A percentile compares a stretch with the other conserved stretches of the same genome.
Evolutionary conservation across 2,797 vertebrate species (phyloP).

Genomic region (Sebastes trivittatus): DNA sequence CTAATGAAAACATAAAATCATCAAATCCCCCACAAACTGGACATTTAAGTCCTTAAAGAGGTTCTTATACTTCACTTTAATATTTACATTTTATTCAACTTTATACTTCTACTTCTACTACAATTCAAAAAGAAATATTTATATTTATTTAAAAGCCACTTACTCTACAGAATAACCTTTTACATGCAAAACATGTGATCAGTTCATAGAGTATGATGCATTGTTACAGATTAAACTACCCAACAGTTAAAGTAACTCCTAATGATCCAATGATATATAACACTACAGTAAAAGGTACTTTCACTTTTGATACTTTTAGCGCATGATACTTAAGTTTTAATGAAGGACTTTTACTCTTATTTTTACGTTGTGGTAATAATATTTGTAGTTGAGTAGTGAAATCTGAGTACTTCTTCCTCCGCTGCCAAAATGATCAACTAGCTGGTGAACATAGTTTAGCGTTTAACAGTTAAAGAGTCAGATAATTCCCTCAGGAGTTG

Average conservation of each 20-base stretch:
- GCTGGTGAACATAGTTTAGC: neutral
- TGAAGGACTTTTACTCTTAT: neutral
- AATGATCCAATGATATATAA: neutral
- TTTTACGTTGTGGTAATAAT: too few relatives aligned
- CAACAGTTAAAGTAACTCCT: neutral
- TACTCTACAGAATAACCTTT: neutral
- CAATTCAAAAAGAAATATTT: neutral
- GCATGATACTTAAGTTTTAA: neutral
- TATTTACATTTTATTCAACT: neutral
- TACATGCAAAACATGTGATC: neutral
- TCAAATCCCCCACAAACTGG: too few relatives aligned
- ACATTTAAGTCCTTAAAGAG: neutral
- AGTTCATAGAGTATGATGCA: neutral
- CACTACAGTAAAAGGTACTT: neutral
- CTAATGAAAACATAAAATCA: too few relatives aligned
- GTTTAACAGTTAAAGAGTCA: neutral
- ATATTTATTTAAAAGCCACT: neutral
- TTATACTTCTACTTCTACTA: neutral
- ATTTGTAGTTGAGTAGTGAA: neutral
- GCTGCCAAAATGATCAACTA: neutral
- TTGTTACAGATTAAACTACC: neutral
- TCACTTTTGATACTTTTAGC: neutral
- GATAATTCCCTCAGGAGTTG: neutral
- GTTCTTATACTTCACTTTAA: neutral
- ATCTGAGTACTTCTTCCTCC: neutral